These are phyloP conservation scores for Lasioglossum vierecki DNA, from an alignment of 2,888 invertebrate genomes.

Conservation along the genomic window DNA sequence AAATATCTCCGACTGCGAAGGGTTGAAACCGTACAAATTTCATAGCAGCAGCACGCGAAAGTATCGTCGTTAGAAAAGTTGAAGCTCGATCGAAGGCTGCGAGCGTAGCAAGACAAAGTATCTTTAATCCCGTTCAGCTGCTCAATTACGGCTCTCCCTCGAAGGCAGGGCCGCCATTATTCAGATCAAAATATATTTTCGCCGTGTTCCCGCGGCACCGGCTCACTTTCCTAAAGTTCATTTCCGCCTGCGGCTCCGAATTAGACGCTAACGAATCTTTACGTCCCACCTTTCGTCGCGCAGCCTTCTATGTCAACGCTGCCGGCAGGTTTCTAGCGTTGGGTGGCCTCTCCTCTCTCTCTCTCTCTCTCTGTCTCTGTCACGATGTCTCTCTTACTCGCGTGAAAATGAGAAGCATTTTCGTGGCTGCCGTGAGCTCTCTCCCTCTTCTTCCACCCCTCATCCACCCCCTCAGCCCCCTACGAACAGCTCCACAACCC, in stretches of 20 bases:
- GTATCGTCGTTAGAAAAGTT: neutral
- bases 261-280: slow-evolving; percentile 72
- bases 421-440: slow-evolving; percentile 56
- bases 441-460: neutral
- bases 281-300: slow-evolving; percentile 61
- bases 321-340: slow-evolving; percentile 63
- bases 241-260: slow-evolving; percentile 60
- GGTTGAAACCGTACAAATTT: too few species aligned
- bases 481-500: slow-evolving; percentile 17
- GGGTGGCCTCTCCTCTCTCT: slow-evolving; percentile 22
- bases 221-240: slow-evolving; percentile 57
- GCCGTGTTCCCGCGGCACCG: slow-evolving; percentile 37
- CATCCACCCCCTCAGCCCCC: neutral
- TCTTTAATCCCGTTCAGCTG: slow-evolving; percentile 25
- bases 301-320: slow-evolving; percentile 56
- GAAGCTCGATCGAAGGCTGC: neutral
- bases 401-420: slow-evolving; percentile 69
- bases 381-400: slow-evolving; percentile 6
- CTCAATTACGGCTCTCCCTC: slow-evolving; percentile 34
- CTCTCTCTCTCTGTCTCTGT: neutral
- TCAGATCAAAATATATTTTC: slow-evolving; percentile 58
- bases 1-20: too few species aligned
- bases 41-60: too few species aligned
- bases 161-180: slow-evolving; percentile 45
- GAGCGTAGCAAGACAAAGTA: neutral